Percentiles rank a stretch among this genome's conserved stretches.
These are phyloP conservation scores for Drosophila rhopaloa DNA, from an alignment of 1,140 invertebrate species.

Conservation along the genomic window DNA sequence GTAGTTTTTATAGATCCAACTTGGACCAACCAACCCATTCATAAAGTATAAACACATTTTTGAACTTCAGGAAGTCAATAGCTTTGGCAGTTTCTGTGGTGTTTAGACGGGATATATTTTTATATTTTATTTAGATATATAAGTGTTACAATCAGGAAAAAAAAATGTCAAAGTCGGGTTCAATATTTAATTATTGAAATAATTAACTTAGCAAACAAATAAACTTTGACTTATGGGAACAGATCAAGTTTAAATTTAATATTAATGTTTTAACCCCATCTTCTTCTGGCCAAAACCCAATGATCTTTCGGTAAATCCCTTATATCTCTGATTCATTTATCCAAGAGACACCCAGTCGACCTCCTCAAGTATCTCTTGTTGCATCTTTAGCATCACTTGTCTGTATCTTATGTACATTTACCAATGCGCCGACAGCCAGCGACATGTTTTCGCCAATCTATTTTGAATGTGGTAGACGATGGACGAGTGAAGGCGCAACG, in stretches of 20 bases:
- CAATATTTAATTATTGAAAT: no score
- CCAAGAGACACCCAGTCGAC: conserved; percentile 8
- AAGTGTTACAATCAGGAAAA: neutral
- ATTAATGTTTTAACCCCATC: no score
- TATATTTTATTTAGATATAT: no score
- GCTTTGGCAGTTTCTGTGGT: neutral
- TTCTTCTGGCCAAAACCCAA: no score
- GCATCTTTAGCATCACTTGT: conserved; percentile 32
- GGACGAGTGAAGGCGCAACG: conserved; percentile 22
- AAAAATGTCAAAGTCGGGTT: no score
- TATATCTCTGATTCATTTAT: conserved; percentile 15
- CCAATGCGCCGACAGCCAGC: conserved; percentile 65
- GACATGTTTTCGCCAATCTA: conserved; percentile 68
- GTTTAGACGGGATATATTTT: no score
- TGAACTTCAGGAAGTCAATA: neutral
- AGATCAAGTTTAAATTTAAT: no score
- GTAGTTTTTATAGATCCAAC: neutral
- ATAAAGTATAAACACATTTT: neutral
- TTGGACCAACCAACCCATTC: neutral
- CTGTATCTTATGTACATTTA: conserved; percentile 44
- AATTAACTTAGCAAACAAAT: no score
- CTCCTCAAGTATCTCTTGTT: conserved; percentile 21
- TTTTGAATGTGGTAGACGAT: conserved; percentile 52
- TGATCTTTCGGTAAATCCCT: neutral
- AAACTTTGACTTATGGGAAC: no score